phyloP scores from a whole-genome alignment of 2,113 vertebrate genomes.

The Sphyrna mokarran region DNA sequence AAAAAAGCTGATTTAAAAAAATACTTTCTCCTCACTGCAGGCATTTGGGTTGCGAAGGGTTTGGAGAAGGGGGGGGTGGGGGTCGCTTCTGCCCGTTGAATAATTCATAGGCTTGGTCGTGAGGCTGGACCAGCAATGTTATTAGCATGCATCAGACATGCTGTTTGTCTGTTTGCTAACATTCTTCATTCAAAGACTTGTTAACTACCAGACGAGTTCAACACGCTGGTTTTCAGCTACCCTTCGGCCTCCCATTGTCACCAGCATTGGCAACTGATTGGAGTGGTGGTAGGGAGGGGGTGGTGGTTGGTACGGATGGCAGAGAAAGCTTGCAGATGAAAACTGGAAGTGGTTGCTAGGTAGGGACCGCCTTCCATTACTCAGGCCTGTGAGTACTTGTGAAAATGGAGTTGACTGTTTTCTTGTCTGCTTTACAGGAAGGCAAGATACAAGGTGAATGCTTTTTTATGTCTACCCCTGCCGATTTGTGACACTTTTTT shows the following conservation, averaged over 20 bases:
- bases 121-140: slow-evolving; percentile 67
- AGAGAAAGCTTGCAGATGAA: slow-evolving; percentile 46
- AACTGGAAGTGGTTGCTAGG: slow-evolving; percentile 47
- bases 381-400: slow-evolving; percentile 49
- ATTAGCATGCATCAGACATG: slow-evolving; percentile 81
- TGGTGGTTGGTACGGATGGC: slow-evolving; percentile 45
- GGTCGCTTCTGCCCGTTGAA: slow-evolving; percentile 62
- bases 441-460: slow-evolving; percentile 48
- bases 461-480: background rate
- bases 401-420: slow-evolving; percentile 45
- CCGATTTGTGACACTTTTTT: background rate
- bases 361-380: slow-evolving; percentile 49
- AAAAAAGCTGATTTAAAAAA: slow-evolving; percentile 39
- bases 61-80: slow-evolving; percentile 41
- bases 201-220: slow-evolving; percentile 84
- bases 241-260: slow-evolving; percentile 75
- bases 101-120: slow-evolving; percentile 80
- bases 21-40: slow-evolving; percentile 56
- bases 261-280: slow-evolving; percentile 58
- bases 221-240: slow-evolving; percentile 69
- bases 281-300: slow-evolving; percentile 37
- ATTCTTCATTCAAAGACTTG: slow-evolving; percentile 91
- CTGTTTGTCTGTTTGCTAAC: slow-evolving; percentile 85
- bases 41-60: slow-evolving; percentile 51
- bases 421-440: slow-evolving; percentile 52